Evolutionary conservation across 2,888 invertebrate genomes (phyloP), one percentile per base, ranked within the genome.

Genomic region (Leptarthrus brevirostris): DNA sequence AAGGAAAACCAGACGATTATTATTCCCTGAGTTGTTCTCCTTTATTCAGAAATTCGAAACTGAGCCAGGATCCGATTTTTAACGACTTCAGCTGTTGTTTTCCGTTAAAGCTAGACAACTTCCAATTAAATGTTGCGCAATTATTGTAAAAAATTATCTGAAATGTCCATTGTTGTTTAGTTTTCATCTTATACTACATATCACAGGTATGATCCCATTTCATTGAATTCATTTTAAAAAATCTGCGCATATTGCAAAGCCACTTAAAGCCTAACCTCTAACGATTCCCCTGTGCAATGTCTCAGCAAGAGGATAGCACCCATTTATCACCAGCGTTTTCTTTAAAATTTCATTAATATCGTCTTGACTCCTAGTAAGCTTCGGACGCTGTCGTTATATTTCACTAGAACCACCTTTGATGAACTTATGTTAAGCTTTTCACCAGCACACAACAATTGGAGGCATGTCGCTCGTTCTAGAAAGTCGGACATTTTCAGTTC

Each of bases 291-390:
- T 30, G 36, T 61, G 61, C 40, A 61, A 18, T 36, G 16, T 61
- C 16, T 18, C 61, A 36, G 36, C 61, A 20, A 30, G 61, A 36
- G 40, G 61, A 61, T 71, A 71, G 71, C 71, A 71, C 54, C 54
- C 54, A 54, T 54, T 34, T 74, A 75, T 75, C 74, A 76, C 76
- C 71, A 54, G 5, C 54, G 22, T 30, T 75, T 73, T 66, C 26
- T 40, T 82, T 88, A 88, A 87, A 89, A 88, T 86, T 89, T 88
- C 85, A 93, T 90, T 78, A 90, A 86, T 77, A 92, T 89, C 77
- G 90, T 91, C 86, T 94, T 94, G 74, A 94, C 92, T 83, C 92
- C 93, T 80, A 95, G 88, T 82, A 95, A 88, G 85, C 92, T 91
- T 80, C 90, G 89, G 78, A 95, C 92, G 83, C 91, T 92, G 81